phyloP scores from a whole-genome alignment of 2,888 invertebrate species.

The Cerceris rybyensis region DNA sequence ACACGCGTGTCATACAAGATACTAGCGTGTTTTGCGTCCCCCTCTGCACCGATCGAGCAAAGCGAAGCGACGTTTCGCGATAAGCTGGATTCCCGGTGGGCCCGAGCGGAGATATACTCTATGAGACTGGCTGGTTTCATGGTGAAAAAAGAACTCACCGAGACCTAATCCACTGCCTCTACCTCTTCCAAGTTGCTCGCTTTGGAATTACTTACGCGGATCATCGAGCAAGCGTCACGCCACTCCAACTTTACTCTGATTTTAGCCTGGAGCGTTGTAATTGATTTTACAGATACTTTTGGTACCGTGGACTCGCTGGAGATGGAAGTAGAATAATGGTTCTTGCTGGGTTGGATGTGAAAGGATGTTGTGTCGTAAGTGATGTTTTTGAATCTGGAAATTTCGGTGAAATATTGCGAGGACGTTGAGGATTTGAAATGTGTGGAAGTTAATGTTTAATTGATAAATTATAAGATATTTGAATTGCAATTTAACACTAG shows the following conservation, averaged over 20 bases:
- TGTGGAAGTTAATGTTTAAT: too few relatives aligned
- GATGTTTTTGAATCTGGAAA: too few relatives aligned
- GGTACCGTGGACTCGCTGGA: too few relatives aligned
- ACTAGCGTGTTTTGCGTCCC: constrained; percentile 43
- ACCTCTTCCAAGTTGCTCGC: neutral
- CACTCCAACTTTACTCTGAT: neutral
- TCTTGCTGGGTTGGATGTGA: too few relatives aligned
- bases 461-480: too few relatives aligned
- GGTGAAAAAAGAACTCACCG: constrained; percentile 17
- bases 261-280: neutral
- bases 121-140: constrained; percentile 3
- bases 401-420: too few relatives aligned
- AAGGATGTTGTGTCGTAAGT: too few relatives aligned
- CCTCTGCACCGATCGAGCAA: constrained; percentile 40
- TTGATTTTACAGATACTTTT: too few relatives aligned
- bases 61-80: constrained; percentile 59
- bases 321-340: too few relatives aligned
- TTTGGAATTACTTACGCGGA: neutral
- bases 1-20: constrained; percentile 49
- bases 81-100: constrained; percentile 62
- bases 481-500: too few relatives aligned
- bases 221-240: neutral
- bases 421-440: too few relatives aligned
- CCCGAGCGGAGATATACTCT: constrained; percentile 32
- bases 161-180: neutral